These are phyloP conservation scores for Yoshiicerus persimilis DNA, from an alignment of 1,140 invertebrate species.

Conservation along the genomic window DNA sequence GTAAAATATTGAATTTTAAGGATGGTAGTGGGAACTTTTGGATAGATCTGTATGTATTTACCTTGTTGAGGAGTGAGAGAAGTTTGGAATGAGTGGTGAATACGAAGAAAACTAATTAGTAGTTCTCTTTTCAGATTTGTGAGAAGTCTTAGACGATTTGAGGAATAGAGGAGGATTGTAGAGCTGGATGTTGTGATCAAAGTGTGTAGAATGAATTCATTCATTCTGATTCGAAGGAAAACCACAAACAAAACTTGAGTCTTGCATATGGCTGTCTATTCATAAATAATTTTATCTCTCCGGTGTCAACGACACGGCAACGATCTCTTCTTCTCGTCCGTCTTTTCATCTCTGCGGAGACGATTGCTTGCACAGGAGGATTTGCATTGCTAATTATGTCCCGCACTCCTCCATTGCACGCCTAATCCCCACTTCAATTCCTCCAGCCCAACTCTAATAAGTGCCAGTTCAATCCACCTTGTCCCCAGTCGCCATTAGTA, in stretches of 20 bases:
- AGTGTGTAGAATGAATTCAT: background rate
- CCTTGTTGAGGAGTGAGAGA: background rate
- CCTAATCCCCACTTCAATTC: background rate
- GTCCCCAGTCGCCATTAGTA: background rate
- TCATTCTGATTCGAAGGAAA: background rate
- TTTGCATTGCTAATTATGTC: background rate
- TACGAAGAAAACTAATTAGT: background rate
- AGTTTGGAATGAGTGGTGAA: too few relatives aligned
- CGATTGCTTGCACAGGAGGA: background rate
- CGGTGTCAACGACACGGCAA: background rate
- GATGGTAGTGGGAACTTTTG: too few relatives aligned
- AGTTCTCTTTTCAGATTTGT: background rate
- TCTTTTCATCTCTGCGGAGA: background rate
- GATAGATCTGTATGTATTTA: background rate
- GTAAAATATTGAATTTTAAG: too few relatives aligned
- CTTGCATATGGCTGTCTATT: background rate
- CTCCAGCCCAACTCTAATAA: background rate
- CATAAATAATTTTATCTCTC: background rate
- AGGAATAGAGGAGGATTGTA: background rate
- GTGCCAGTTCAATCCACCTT: background rate
- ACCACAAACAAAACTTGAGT: background rate
- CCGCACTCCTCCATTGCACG: background rate
- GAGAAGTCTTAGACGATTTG: background rate
- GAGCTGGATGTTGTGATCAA: background rate
- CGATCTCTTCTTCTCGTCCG: background rate